Percentiles rank a stretch among this genome's conserved stretches.
Evolutionary conservation across 64 coral and sea anemone genomes (phyloP).

Genomic region (Catalaphyllia jardinei): DNA sequence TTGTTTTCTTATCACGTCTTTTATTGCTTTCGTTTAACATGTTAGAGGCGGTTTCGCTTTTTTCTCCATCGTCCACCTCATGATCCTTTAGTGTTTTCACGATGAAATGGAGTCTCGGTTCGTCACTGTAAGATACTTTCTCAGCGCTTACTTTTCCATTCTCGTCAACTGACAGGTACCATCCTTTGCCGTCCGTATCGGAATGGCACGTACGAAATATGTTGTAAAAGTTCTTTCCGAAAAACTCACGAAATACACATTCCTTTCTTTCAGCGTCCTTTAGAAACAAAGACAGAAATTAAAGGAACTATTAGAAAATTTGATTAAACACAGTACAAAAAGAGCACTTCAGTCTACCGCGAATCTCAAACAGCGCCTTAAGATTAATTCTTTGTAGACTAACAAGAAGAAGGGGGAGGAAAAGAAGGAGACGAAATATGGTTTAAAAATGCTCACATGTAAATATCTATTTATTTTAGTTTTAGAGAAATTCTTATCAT

Average conservation of each 20-base stretch:
- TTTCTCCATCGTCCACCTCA: not conserved
- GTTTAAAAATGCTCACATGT: too few relatives aligned
- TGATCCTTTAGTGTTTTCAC: conserved; percentile 61
- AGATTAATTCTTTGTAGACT: too few relatives aligned
- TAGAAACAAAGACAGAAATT: not conserved
- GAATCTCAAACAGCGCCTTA: too few relatives aligned
- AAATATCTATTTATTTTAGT: too few relatives aligned
- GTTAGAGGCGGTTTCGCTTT: not conserved
- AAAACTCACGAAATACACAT: conserved; percentile 88
- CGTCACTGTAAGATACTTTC: conserved; percentile 77
- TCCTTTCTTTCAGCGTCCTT: conserved; percentile 87
- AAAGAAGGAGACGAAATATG: not conserved
- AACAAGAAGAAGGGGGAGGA: not conserved
- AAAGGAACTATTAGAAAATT: not conserved
- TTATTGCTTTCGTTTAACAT: not conserved
- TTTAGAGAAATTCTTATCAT: too few relatives aligned
- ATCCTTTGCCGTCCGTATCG: conserved; percentile 66
- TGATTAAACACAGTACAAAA: too few relatives aligned
- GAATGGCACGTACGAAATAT: conserved; percentile 88
- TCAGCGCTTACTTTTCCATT: conserved; percentile 59
- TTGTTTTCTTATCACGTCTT: conserved; percentile 14
- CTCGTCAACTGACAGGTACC: conserved; percentile 85
- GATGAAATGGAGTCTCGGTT: conserved; percentile 82
- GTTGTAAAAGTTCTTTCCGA: conserved; percentile 91
- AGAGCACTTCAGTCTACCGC: too few relatives aligned